Evolutionary conservation across 2,113 vertebrate genomes (phyloP).

Genomic region (Phodopus roborovskii): DNA sequence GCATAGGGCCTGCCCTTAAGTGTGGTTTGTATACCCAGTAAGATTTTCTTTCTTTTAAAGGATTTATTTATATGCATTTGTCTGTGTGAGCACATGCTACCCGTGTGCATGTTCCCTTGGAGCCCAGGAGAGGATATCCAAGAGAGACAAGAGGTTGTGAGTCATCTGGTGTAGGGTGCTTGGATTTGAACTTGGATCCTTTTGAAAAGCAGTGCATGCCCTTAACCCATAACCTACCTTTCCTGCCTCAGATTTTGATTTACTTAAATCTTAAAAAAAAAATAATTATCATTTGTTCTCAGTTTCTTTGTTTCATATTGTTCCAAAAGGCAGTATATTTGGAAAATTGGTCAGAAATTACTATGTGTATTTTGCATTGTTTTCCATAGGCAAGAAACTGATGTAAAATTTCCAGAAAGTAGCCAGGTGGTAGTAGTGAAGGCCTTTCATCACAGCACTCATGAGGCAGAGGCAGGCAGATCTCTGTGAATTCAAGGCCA

Average conservation of each 20-base stretch:
- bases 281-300: neutral
- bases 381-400: constrained; percentile 18
- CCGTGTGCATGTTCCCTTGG: too few relatives aligned
- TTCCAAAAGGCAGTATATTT: constrained; percentile 36
- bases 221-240: neutral
- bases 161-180: neutral
- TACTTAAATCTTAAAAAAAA: neutral
- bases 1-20: neutral
- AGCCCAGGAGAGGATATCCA: neutral
- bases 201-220: too few relatives aligned
- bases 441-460: neutral
- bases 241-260: neutral
- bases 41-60: neutral
- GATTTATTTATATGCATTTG: neutral
- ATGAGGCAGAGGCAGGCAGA: neutral
- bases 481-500: neutral
- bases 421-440: neutral
- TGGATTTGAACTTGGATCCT: neutral
- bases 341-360: constrained; percentile 24
- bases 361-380: constrained; percentile 11
- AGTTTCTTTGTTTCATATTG: constrained; percentile 5
- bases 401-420: neutral
- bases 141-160: neutral
- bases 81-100: neutral
- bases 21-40: neutral